These are phyloP conservation scores for Leptoteleia sp. DNA, from an alignment of 1,140 invertebrate genomes.

Conservation along the genomic window DNA sequence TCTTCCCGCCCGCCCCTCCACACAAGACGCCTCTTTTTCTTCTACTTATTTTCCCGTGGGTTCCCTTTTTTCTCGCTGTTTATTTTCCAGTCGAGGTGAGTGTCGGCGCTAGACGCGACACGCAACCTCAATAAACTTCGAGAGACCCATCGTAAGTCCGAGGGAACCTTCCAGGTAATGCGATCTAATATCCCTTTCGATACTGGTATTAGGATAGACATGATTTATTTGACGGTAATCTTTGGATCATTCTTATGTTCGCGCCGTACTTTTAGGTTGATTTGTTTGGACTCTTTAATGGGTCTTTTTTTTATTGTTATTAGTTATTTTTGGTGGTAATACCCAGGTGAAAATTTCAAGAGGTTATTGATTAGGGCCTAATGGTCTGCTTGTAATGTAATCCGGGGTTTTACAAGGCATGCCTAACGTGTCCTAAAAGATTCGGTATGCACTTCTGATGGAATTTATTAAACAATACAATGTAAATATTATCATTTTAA, in stretches of 20 bases:
- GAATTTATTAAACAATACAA: too few species aligned
- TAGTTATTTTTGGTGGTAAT: too few species aligned
- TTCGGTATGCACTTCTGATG: too few species aligned
- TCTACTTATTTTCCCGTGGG: constrained; percentile 4
- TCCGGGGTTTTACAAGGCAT: too few species aligned
- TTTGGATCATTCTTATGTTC: constrained; percentile 2
- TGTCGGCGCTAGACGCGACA: constrained; percentile 23
- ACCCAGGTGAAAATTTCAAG: too few species aligned
- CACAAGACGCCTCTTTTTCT: constrained; percentile 1
- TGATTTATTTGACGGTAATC: constrained; percentile 38
- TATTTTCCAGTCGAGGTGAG: constrained; percentile 11
- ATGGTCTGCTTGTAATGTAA: too few species aligned
- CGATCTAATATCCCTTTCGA: constrained; percentile 41
- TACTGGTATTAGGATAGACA: constrained; percentile 2
- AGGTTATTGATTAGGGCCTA: too few species aligned
- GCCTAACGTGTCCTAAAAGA: too few species aligned
- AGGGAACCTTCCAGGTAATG: constrained; percentile 22
- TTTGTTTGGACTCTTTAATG: too few species aligned
- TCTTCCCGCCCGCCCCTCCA: constrained; percentile 3
- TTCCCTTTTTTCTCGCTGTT: constrained; percentile 17
- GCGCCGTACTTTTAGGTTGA: neutral
- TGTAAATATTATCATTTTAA: too few species aligned
- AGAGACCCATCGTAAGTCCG: constrained; percentile 28
- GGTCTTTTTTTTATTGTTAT: too few species aligned
- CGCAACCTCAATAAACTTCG: too few species aligned